Evolutionary conservation across 2,113 vertebrate genomes (phyloP), one percentile per base, ranked within the genome.

Genomic region (Panurus biarmicus): DNA sequence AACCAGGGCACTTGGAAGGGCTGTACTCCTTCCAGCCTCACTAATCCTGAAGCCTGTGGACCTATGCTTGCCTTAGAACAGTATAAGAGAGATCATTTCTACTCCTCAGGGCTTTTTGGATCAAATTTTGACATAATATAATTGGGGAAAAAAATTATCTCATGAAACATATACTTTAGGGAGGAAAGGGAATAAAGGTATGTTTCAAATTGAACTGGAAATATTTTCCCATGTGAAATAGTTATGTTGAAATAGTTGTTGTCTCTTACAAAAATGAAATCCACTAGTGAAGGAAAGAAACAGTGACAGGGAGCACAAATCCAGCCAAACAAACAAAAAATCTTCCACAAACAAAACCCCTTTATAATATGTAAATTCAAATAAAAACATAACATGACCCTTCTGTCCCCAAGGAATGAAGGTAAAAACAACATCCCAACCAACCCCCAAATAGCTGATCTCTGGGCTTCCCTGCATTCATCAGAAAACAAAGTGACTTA

Each of bases 141-240:
- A 95, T 29, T 83, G 82, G 71, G 9, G 19, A 3, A 1, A 53
- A 78, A 95, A 89, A 91, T 33, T 64, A 94, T 65, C 78, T 95
- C 89, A 93, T 95, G 94, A 91, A 96, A 95, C 7, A 2, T 70
- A 95, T 83, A 93, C 89, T 82, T 71, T 14, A 87, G 91, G 82
- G 85, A 95, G 74, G 89, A 95, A 95, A 93, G 89, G 87, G 93
- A 95, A 94, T 93, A 96, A 95, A 95, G 75, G 87, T 89, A 95
- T 96, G 93, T 58, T 95, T 93, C 72, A 91, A 89, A 87, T 21
- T 77, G 91, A 97, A 95, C 74, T 95, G 44, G 35, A 96, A 95
- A 85, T 85, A 83, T 85, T 93, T 95, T 87, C 90, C 87, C 78
- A 71, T 44, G 89, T 66, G 85, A 94, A 89, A 91, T 40, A 70